A percentile compares a stretch with the other conserved stretches of the same genome.
These are phyloP conservation scores for Heterotis niloticus DNA, from an alignment of 2,113 vertebrate species.

Conservation along the genomic window DNA sequence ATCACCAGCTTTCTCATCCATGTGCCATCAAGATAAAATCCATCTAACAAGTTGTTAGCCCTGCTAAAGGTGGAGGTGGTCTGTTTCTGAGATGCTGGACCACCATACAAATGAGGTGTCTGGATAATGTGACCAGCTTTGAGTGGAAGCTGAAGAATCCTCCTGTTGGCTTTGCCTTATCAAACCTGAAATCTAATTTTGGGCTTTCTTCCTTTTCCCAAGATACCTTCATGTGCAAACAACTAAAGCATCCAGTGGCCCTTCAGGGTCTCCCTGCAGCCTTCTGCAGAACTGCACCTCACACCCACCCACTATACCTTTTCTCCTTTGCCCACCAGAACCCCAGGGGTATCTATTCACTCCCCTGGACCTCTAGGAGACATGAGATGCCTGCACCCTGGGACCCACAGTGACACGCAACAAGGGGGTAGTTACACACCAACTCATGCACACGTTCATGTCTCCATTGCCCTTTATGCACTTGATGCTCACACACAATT, in stretches of 20 bases:
- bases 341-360: neutral
- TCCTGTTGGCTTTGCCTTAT: constrained; percentile 34
- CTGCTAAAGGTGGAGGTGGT: no score
- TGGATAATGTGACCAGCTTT: no score
- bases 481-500: no score
- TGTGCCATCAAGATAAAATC: neutral
- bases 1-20: neutral
- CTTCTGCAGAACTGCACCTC: neutral
- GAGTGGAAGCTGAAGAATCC: neutral
- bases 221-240: constrained; percentile 26
- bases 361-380: neutral
- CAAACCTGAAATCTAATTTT: neutral
- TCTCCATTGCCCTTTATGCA: no score
- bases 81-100: neutral
- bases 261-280: constrained; percentile 15
- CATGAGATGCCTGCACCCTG: no score
- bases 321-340: constrained; percentile 4
- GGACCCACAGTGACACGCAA: no score
- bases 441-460: no score
- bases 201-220: neutral
- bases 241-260: constrained; percentile 22
- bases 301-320: constrained; percentile 16
- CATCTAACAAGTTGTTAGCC: neutral
- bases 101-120: neutral
- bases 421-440: no score